A percentile compares a stretch with the other conserved stretches of the same genome.
Evolutionary conservation across 2,113 vertebrate genomes (phyloP).

Genomic region (Perognathus longimembris): DNA sequence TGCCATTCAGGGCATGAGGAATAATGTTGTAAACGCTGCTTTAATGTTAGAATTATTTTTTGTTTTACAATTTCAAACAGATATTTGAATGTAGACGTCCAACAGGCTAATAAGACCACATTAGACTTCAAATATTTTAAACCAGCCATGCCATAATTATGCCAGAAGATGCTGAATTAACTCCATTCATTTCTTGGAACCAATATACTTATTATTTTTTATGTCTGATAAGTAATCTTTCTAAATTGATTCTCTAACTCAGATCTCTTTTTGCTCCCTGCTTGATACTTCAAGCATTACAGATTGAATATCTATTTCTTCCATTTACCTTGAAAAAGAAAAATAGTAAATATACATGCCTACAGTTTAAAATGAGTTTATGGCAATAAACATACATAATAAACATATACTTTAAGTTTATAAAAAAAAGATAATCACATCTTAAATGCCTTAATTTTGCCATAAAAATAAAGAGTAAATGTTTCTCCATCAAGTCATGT

Average conservation of each 20-base stretch:
- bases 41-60: constrained; percentile 52
- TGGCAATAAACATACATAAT: neutral
- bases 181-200: neutral
- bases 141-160: neutral
- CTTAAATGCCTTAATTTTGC: neutral
- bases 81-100: constrained; percentile 35
- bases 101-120: constrained; percentile 3
- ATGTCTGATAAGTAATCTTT: constrained; percentile 22
- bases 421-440: neutral
- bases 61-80: constrained; percentile 50
- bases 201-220: neutral
- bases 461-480: neutral
- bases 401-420: neutral
- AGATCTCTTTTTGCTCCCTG: neutral
- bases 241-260: constrained; percentile 18
- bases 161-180: constrained; percentile 12
- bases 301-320: constrained; percentile 9
- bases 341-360: neutral
- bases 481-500: neutral
- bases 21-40: constrained; percentile 68
- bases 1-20: constrained; percentile 79
- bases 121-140: constrained; percentile 40
- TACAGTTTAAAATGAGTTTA: neutral
- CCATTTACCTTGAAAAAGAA: neutral
- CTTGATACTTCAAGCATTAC: neutral